Base-by-base conservation (phyloP, 2,113 vertebrate genomes). In the Ciconia boyciana region DNA sequence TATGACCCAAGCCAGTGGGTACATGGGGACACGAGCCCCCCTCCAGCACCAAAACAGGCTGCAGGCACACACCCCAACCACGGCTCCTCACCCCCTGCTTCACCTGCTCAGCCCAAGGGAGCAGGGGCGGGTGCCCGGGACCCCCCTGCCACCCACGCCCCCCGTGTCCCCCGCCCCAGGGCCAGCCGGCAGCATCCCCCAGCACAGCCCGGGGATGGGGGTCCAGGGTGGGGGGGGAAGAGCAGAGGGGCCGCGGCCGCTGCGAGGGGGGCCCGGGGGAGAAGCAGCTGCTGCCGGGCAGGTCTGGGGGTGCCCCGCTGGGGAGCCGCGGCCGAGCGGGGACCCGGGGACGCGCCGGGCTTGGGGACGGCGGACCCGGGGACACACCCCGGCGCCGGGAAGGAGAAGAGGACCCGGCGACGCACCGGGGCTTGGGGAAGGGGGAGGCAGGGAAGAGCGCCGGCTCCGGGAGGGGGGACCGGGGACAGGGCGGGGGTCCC, bases 1-100 rank as follows among this genome's bases (percentile, higher is more conserved):
- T 11, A 1, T 1, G n/a, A 39, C n/a, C 62, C 71, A 2, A 26
- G 31, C 34, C 70, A 25, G 68, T 1, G 1, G 70, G 58, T 9
- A 32, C 78, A 21, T 6, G 31, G 58, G 44, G 31, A 49, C 41
- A 13, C 2, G 12, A 74, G 13, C 19, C 41, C 11, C 39, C 52
- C 6, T 31, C 34, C 58, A 32, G 43, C 48, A 58, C 4, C n/a
- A 6, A 55, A 49, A 9, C 61, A 29, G 31, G 25, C 57, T 26
- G 80, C 1, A 10, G 24, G 34, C 55, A 26, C 44, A 6, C 8
- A 10, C 29, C 17, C 34, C 36, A 36, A 1, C 2, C 31, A 7
- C n/a, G 13, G 16, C 64, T 85, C 44, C 57, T 54, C 41, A 16
- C 11, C 16, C 21, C 34, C 25, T 7, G 46, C 49, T 69, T 46